Evolutionary conservation across 2,888 invertebrate species (phyloP).

Genomic region (Gnatocerus cornutus): DNA sequence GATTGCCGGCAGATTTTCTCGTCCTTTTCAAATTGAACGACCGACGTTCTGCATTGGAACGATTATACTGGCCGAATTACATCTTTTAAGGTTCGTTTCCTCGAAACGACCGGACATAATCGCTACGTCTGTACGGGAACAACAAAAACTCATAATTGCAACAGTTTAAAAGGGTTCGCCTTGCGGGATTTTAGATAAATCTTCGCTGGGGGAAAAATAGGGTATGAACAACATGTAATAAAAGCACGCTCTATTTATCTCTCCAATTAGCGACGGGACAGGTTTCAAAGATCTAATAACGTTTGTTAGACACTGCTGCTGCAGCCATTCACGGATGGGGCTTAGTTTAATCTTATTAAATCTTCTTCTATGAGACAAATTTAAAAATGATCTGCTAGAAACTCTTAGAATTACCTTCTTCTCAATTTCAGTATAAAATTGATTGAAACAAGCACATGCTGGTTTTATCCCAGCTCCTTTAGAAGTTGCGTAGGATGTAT

Average conservation of each 20-base stretch:
- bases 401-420: too few relatives aligned
- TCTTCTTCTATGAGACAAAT: too few relatives aligned
- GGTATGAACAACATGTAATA: neutral
- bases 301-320: neutral
- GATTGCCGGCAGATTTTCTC: constrained; percentile 29
- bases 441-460: too few relatives aligned
- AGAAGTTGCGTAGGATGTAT: too few relatives aligned
- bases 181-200: neutral
- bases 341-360: neutral
- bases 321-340: neutral
- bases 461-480: too few relatives aligned
- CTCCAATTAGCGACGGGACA: neutral
- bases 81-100: constrained; percentile 16
- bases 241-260: neutral
- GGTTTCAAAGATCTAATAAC: neutral
- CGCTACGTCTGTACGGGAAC: neutral
- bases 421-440: too few relatives aligned
- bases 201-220: neutral
- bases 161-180: neutral
- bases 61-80: constrained; percentile 25
- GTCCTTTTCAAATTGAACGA: constrained; percentile 30
- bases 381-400: too few relatives aligned
- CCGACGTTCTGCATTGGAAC: constrained; percentile 20
- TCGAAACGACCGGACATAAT: constrained; percentile 11
- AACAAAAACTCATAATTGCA: constrained; percentile 22